Evolutionary conservation across 23 tunicate species (phyloP), one percentile per base, ranked within the genome.

Genomic region (Trididemnum miniatum): DNA sequence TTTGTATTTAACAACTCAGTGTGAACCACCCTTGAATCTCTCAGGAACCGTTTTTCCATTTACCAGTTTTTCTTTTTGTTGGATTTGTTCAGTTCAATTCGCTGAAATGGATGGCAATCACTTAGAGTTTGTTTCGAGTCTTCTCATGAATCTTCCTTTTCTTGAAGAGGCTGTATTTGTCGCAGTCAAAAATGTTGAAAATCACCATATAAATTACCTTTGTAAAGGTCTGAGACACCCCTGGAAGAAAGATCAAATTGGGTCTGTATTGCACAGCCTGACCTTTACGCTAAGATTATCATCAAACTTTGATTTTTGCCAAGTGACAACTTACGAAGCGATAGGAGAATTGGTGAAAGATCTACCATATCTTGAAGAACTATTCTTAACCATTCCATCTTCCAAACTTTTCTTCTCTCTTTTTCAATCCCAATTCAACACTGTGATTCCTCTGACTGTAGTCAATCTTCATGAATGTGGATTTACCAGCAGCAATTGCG

Each of bases 41-140:
- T 90, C 96, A 0, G 96, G 96, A 23, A 84, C 85, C 65, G 82
- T 65, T 34, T 73, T 65, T 44, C 66, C 77, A 9, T 76, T 52
- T 71, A 5, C 38, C 23, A 36, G 64, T 59, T 12, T 29, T 31
- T 49, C 79, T 2, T 32, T 15, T 51, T 65, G 29, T 65, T 85
- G 89, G 89, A 85, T 90, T 37, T 78, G 79, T 0, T 34, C 51
- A 30, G 34, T 90, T 20, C 51, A 50, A 3, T 79, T 90, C 3
- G 38, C 35, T 22, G 62, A 34, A 20, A 29, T 85, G 20, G 31
- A 37, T 0, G 80, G 81, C 1, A 49, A 85, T 15, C 84, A 84
- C n/a, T 51, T 90, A 39, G 35, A 7, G 26, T 80, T 90, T 38
- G 79, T 84, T 1, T 71, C 86, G 4, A 59, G 25, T 15, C 62